A percentile compares a stretch with the other conserved stretches of the same genome.
These are phyloP conservation scores for Palloptera scutellata DNA, from an alignment of 2,888 invertebrate genomes.

Conservation along the genomic window DNA sequence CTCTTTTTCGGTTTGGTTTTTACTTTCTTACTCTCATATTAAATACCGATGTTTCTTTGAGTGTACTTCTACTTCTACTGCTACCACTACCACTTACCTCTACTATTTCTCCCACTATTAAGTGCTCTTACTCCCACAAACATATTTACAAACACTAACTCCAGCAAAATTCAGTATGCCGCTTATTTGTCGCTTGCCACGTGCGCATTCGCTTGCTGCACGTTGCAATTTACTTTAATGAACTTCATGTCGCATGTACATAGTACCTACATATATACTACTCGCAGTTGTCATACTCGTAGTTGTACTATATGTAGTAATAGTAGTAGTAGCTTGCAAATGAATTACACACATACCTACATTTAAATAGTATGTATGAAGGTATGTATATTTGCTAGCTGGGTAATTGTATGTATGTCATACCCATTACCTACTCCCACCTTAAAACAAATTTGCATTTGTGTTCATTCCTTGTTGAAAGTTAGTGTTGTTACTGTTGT, in stretches of 20 bases:
- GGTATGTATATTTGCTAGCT: neutral
- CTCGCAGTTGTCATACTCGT: no score
- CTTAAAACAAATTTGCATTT: slow-evolving; percentile 1
- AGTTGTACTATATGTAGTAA: no score
- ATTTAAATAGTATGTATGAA: neutral
- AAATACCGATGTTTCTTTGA: no score
- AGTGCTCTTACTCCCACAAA: no score
- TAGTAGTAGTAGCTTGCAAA: neutral
- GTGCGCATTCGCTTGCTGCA: neutral
- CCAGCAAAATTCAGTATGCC: neutral
- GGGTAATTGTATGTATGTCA: neutral
- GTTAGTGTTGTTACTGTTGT: neutral
- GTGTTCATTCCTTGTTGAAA: neutral
- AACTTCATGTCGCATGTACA: neutral
- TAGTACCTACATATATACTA: no score
- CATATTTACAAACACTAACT: no score
- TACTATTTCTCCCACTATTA: no score
- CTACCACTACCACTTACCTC: no score
- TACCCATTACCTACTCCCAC: neutral
- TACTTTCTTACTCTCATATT: no score
- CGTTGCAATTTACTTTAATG: slow-evolving; percentile 7
- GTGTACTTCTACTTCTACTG: no score
- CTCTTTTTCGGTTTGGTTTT: no score
- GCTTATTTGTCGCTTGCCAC: slow-evolving; percentile 4
- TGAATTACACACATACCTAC: neutral